Base-by-base conservation (phyloP, 2,888 invertebrate genomes). In the Noctua pronuba region DNA sequence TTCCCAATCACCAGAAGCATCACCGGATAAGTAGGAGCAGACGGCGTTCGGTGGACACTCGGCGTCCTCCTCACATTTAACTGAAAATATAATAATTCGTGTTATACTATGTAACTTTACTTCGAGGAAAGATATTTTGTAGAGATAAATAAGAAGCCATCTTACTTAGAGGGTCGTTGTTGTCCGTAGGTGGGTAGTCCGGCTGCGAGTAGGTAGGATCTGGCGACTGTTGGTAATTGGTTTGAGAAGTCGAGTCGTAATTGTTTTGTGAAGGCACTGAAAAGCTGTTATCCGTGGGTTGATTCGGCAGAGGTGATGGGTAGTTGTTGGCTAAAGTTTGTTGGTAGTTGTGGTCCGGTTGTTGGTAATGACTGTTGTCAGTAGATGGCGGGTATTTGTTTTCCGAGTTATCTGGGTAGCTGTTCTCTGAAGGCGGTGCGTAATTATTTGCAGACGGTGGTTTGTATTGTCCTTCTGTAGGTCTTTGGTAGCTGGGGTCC, bases 1-100 rank as follows among this genome's bases (percentile, higher is more conserved):
- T 94, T 68, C 86, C 87, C 77, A 89, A 86, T 75, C 89, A 86
- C 73, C 97, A 52, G 80, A 68, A 46, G 70, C 95, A 5, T 96
- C 95, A 46, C 97, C 93, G 31, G 92, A 88, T 41, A 88, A 82
- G 41, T 97, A 97, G 74, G 97, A 96, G 92, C 99, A 99, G 72
- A 98, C 97, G 10, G 99, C 99, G 92, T 98, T 97, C 28, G 97
- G 97, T 89, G 99, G 98, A 92, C 99, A 99, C 90, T 98, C 98
- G 87, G 98, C 97, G 79, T 98, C 97, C 52, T 97, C 97, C 91
- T 98, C 97, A 94, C 99, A 99, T 41, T 97, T 97, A 84, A 97
- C 98, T 98, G 95, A 86, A 97, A 97, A 91, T 1, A 80, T 72
- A 87, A 88, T 83, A 79, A 67, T 49, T 67, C 0, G 5, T 38